Conservation (phyloP, 2,888 invertebrate species). For the Agriopis aurantiaria region DNA sequence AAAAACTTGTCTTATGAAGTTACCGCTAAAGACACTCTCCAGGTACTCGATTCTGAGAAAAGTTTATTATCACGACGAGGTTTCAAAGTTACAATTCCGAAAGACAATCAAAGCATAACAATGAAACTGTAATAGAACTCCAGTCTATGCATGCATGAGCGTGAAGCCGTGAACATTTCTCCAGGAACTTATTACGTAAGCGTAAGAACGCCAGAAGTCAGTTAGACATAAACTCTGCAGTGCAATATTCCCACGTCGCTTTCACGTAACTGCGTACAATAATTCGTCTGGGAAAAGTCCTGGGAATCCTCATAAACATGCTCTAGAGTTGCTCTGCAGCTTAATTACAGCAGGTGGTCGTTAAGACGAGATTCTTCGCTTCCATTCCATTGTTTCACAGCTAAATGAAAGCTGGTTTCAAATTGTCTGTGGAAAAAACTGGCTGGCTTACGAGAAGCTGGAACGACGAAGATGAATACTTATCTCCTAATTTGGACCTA, state of each 20-base stretch:
- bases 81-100: conserved; percentile 9
- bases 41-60: conserved; percentile 15
- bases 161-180: conserved; percentile 11
- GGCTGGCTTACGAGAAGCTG: conserved; percentile 12
- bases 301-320: conserved; percentile 46
- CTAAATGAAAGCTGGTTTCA: conserved; percentile 29
- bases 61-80: conserved; percentile 5
- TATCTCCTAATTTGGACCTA: conserved; percentile 22
- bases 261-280: conserved; percentile 35
- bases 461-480: conserved; percentile 11
- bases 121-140: conserved; percentile 22
- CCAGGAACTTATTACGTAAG: conserved; percentile 26
- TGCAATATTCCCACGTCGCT: conserved; percentile 44
- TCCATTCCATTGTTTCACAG: conserved; percentile 40
- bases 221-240: conserved; percentile 38
- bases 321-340: conserved; percentile 35
- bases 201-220: conserved; percentile 20
- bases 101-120: conserved; percentile 19
- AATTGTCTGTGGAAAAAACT: conserved; percentile 30
- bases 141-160: conserved; percentile 6
- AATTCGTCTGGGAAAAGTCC: conserved; percentile 41
- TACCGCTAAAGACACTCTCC: conserved; percentile 8
- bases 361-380: conserved; percentile 36
- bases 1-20: conserved; percentile 10
- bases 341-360: conserved; percentile 48